Percentiles rank a stretch among this genome's conserved stretches.
phyloP scores from a whole-genome alignment of 1,140 invertebrate genomes.

The Saccostrea glomerata region DNA sequence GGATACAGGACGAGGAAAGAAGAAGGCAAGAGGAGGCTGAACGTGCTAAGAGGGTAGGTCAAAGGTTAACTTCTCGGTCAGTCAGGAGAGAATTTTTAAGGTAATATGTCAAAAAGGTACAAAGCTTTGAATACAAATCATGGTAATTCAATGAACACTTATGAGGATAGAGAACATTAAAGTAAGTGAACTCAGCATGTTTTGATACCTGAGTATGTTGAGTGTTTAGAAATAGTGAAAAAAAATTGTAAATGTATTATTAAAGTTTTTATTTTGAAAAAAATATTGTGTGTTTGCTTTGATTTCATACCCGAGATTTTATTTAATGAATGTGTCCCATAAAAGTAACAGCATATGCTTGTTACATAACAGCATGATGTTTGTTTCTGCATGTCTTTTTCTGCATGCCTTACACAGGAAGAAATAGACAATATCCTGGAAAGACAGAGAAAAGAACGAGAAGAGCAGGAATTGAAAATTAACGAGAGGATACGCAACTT shows the following conservation, averaged over 20 bases:
- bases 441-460: conserved; percentile 25
- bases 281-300: background rate
- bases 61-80: background rate
- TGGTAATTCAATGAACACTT: background rate
- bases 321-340: background rate
- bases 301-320: too few relatives aligned
- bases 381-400: conserved; percentile 42
- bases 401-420: conserved; percentile 46
- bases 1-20: conserved; percentile 51
- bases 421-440: conserved; percentile 15
- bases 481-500: conserved; percentile 46
- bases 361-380: background rate
- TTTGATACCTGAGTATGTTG: too few relatives aligned
- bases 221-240: background rate
- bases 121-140: background rate
- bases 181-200: conserved; percentile 34
- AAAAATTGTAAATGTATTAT: background rate
- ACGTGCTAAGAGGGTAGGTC: conserved; percentile 34
- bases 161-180: background rate
- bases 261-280: background rate
- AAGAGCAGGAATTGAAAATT: conserved; percentile 43
- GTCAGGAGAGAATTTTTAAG: background rate
- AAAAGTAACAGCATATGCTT: background rate
- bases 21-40: conserved; percentile 44
- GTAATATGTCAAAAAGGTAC: background rate